Evolutionary conservation across 2,113 vertebrate species (phyloP).

Genomic region (Cyanocitta stelleri): DNA sequence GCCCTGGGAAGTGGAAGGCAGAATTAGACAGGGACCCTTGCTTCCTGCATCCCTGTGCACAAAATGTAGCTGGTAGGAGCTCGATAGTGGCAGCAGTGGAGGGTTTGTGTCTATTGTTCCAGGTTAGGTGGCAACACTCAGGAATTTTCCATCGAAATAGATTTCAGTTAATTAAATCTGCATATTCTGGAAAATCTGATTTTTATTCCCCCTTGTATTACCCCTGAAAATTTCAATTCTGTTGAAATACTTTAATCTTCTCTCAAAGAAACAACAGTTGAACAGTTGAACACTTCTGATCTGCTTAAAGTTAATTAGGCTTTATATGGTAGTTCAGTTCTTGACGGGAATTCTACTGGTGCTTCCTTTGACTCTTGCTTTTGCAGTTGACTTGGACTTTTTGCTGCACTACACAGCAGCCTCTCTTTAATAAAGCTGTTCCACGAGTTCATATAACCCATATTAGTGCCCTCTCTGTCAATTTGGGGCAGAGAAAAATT

Average conservation of each 20-base stretch:
- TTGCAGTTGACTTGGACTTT: background rate
- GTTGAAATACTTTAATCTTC: background rate
- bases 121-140: background rate
- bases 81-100: background rate
- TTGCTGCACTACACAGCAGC: background rate
- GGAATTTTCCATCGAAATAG: background rate
- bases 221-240: background rate
- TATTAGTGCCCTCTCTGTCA: background rate
- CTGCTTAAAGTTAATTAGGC: background rate
- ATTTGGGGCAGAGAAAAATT: background rate
- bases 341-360: background rate
- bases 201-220: background rate
- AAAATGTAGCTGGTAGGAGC: background rate
- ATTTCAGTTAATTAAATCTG: slow-evolving; percentile 5
- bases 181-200: background rate
- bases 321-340: background rate
- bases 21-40: background rate
- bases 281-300: background rate
- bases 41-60: background rate
- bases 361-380: background rate
- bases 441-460: background rate
- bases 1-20: background rate
- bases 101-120: background rate
- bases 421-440: background rate
- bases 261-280: background rate